Conservation (phyloP, 1,140 invertebrate genomes). For the Ladona fulva region DNA sequence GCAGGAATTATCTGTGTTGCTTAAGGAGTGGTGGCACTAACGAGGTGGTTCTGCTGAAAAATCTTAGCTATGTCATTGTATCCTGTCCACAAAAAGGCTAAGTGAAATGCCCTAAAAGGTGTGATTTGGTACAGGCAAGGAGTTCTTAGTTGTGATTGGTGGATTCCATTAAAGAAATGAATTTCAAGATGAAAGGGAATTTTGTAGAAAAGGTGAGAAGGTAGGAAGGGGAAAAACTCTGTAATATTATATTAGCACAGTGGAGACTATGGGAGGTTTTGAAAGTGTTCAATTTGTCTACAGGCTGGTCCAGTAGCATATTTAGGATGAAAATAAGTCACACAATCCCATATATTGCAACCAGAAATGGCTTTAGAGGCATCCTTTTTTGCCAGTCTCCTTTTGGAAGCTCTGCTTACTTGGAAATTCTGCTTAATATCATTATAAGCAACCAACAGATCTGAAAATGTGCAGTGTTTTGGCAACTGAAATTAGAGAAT, state of each 20-base stretch:
- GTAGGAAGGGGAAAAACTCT: background rate
- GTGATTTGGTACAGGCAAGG: background rate
- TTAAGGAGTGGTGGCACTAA: background rate
- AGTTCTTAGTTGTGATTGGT: background rate
- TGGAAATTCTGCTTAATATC: no score
- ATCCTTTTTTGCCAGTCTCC: background rate
- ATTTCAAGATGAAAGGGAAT: background rate
- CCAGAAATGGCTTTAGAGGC: background rate
- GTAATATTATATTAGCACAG: background rate
- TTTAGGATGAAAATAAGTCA: background rate
- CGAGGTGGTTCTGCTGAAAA: background rate
- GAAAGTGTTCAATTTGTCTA: conserved; percentile 4
- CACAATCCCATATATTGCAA: background rate
- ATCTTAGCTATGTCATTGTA: background rate
- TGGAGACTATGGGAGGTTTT: background rate
- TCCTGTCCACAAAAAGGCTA: background rate
- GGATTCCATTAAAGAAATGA: background rate
- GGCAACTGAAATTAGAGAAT: no score
- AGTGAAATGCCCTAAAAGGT: background rate
- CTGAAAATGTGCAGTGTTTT: no score
- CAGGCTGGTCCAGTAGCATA: background rate
- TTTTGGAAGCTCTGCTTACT: no score
- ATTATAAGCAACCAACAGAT: no score
- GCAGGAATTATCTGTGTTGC: background rate
- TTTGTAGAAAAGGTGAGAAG: background rate